Base-by-base conservation (phyloP, 1,140 invertebrate genomes). In the Pseudomyrmex flavicornis region DNA sequence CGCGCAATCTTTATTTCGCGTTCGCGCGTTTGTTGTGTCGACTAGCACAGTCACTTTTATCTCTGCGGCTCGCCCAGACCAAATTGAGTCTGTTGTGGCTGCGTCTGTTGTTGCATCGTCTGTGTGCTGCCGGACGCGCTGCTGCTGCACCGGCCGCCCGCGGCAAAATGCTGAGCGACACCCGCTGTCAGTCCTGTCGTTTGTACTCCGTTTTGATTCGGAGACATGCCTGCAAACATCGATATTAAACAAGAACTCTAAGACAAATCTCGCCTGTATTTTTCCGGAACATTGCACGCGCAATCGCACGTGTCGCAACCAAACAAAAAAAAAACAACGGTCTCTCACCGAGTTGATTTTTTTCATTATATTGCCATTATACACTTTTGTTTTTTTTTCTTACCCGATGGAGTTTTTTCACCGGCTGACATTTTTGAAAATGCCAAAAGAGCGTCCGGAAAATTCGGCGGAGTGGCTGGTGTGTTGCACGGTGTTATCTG, bases 401-500 rank as follows among this genome's bases (percentile, higher is more conserved):
- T 91, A 94, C 94, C 94, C 17, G 92, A 94, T 7, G 94, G 94
- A 56, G 94, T 94, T 90, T 94, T 94, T 20, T 94, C 94, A 48
- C 95, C 95, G 3, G 96, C 95, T 10, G 97, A 97, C 95, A 98
- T 96, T 93, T 97, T 97, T 12, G 97, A 97, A 93, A 98, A 98
- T 52, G 97, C 97, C 59, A 97, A 93, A 59, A 98, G 92, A 13
- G 97, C 97, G 90, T 98, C 97, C 0, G 97, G 97, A 90, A 98
- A 98, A 93, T 98, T 98, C 17, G 98, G 97, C 50, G 98, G 98
- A 54, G 98, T 98, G 20, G 97, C 97, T 62, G 98, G 98, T 54
- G 97, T 98, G 91, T 98, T 98, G 89, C 97, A 98, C 3, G 98
- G 98, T 61, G 97, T 98, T 95, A 97, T 96, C 91, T 96, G 92